Evolutionary conservation across 2,797 vertebrate genomes (phyloP), one percentile per base, ranked within the genome.

Genomic region (Rhynchotus rufescens): DNA sequence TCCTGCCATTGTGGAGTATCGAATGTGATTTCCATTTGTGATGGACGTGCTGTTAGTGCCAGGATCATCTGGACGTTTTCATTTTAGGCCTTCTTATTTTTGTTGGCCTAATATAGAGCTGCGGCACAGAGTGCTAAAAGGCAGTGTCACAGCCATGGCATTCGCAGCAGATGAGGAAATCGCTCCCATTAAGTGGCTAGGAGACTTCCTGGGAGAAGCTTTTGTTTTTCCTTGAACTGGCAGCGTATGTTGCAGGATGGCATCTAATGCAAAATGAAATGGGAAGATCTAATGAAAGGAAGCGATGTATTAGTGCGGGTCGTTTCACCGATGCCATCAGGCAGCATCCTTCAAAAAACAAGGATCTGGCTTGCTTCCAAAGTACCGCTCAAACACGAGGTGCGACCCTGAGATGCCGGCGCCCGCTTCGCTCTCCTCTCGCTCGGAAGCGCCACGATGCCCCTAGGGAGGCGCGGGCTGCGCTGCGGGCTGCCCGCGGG

Each of bases 21-120:
- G 34, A 90, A 93, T 96, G 93, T 86, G 88, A 96, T 94, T 96
- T 93, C 92, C 92, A 95, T 89, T 95, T 95, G 92, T 93, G 95
- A 94, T 92, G 90, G 93, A 87, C 21, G 1, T 79, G 92, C 56
- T 90, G 74, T 57, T 90, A 93, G 93, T 96, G 92, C 88, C 92
- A 94, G 73, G 88, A 91, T 94, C 80, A 76, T 94, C 86, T 87
- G 86, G 44, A 95, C 90, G 61, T 84, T 95, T 94, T 92, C 76
- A 81, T 81, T 94, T 91, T 64, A 85, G 77, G 71, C n/a, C 40
- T 60, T 79, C 19, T 7, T 90, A 89, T 95, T 94, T 95, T 81
- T 91, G 56, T 95, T 94, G 96, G 93, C 84, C 61, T 80, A 60
- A 73, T 56, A 30, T 1, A 79, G 40, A 85, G 67, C 60, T 93